Evolutionary conservation across 2,113 vertebrate genomes (phyloP).

Genomic region (Saimiri boliviensis): DNA sequence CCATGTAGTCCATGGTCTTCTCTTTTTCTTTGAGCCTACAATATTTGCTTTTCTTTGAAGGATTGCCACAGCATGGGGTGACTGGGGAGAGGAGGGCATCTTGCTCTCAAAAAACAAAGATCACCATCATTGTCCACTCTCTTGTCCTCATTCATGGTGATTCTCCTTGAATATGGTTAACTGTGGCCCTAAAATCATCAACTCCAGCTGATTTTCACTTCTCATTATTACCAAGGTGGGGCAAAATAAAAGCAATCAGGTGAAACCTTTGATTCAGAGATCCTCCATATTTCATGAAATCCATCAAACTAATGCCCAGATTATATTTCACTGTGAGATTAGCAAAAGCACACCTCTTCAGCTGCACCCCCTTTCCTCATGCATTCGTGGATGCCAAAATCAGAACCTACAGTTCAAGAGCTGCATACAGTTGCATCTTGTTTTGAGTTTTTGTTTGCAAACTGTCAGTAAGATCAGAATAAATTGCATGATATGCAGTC

Average conservation of each 20-base stretch:
- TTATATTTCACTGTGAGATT: conserved; percentile 78
- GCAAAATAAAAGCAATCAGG: conserved; percentile 74
- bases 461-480: conserved; percentile 77
- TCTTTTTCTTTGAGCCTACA: not conserved
- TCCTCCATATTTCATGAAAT: conserved; percentile 79
- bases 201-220: conserved; percentile 27
- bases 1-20: not conserved
- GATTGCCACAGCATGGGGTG: not conserved
- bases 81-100: no score
- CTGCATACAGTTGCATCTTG: conserved; percentile 77
- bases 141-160: conserved; percentile 10
- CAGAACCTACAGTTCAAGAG: conserved; percentile 75
- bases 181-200: not conserved
- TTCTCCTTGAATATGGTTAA: not conserved
- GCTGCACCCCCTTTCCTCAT: conserved; percentile 74
- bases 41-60: not conserved
- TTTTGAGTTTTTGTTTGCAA: conserved; percentile 77
- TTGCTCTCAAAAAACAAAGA: not conserved
- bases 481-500: conserved; percentile 69
- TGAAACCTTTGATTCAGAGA: conserved; percentile 75
- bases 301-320: conserved; percentile 79
- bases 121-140: not conserved
- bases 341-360: conserved; percentile 79
- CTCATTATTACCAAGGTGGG: conserved; percentile 39
- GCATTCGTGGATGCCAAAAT: conserved; percentile 80